Base-by-base conservation (phyloP, 2,797 vertebrate species). In the Emys orbicularis region DNA sequence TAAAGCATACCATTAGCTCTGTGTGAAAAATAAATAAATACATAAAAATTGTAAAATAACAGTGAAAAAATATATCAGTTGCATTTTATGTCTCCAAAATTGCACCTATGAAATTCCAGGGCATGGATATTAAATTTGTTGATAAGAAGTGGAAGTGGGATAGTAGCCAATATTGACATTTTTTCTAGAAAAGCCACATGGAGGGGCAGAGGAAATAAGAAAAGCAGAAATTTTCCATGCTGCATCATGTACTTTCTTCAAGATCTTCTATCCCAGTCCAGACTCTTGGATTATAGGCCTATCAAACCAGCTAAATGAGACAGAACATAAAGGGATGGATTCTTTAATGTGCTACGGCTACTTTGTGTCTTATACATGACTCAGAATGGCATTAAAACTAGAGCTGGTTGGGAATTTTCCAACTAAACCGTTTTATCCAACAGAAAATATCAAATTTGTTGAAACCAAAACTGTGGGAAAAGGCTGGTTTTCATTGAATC, bases 311-410 rank as follows among this genome's bases (percentile, higher is more conserved):
- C 1, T 79, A 4, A 81, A 49, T n/a, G 83, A 83, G 5, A 31
- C 0, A 52, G 1, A 1, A 31, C 31, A 74, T 44, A 84, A 21
- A 92, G 90, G 19, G 8, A 44, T 7, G 59, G 2, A 68, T 79
- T 44, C 31, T 13, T 7, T 27, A 88, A 72, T 72, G 19, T 21
- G 6, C 6, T 81, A 68, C 72, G 68, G 86, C 87, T 31, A 4
- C 3, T 72, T 79, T 72, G 10, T 72, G n/a, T 37, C 18, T 21
- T 37, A 41, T 23, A 34, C 1, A 9, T 1, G 41, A 10, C 27
- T 21, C 57, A 87, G 93, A 93, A 84, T 59, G 1, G 31, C 18
- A 29, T 83, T 12, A 81, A 92, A 87, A 93, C 88, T 8, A 88
- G 1, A 4, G 74, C 65, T 4, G 15, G 18, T 13, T 27, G 18